These are phyloP conservation scores for Myripristis jacobus DNA, from an alignment of 2,797 vertebrate species.

Conservation along the genomic window DNA sequence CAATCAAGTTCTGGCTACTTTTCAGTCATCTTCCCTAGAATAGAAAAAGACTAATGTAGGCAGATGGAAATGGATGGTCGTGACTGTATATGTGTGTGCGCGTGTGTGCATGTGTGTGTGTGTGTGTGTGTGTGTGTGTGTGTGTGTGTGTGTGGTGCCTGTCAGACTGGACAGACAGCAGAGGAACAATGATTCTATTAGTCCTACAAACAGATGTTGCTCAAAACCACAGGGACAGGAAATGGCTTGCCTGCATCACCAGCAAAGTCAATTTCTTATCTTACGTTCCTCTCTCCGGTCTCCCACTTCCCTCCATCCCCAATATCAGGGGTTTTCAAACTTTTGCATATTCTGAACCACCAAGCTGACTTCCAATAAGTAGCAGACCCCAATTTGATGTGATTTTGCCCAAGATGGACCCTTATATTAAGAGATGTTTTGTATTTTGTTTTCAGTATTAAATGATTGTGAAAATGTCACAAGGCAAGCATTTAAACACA, in stretches of 20 bases:
- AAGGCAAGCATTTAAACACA: too few relatives aligned
- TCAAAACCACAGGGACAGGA: not conserved
- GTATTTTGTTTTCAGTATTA: too few relatives aligned
- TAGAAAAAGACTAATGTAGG: too few relatives aligned
- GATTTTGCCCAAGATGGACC: too few relatives aligned
- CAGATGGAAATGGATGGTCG: too few relatives aligned
- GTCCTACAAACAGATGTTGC: conserved; percentile 13
- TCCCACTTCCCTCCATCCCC: not conserved
- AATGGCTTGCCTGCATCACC: conserved; percentile 4
- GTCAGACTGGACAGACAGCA: conserved; percentile 3
- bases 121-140: not conserved
- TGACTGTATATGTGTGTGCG: not conserved
- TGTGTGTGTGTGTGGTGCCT: conserved; percentile 12
- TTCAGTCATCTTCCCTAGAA: not conserved
- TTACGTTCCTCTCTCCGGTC: not conserved
- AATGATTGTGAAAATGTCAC: too few relatives aligned
- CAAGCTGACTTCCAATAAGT: too few relatives aligned
- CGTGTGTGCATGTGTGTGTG: too few relatives aligned
- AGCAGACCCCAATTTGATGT: too few relatives aligned
- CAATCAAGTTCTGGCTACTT: not conserved
- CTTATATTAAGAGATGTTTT: too few relatives aligned
- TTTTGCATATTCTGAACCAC: too few relatives aligned
- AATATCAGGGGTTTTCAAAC: too few relatives aligned
- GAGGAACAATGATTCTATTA: conserved; percentile 12
- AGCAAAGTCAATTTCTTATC: not conserved